These are phyloP conservation scores for Cheilosia soror DNA, from an alignment of 2,888 invertebrate genomes.

Conservation along the genomic window DNA sequence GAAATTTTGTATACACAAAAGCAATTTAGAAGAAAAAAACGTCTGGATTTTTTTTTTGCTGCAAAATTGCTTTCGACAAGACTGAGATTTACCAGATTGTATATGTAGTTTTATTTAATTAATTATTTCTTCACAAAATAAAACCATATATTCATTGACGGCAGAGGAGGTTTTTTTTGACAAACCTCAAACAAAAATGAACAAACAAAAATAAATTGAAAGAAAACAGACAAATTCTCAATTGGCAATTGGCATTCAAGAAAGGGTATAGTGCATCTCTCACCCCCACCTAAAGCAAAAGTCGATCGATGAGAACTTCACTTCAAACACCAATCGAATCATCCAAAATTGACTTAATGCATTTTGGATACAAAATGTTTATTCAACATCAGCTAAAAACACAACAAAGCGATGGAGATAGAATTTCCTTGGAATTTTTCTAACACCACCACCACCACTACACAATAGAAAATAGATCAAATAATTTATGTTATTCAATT, in stretches of 20 bases:
- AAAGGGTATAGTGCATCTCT: constrained; percentile 12
- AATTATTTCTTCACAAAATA: constrained; percentile 63
- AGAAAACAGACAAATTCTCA: constrained; percentile 48
- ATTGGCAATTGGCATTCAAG: constrained; percentile 50
- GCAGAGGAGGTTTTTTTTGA: constrained; percentile 16
- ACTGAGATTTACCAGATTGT: constrained; percentile 77
- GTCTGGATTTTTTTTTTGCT: constrained; percentile 62
- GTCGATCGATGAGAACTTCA: neutral
- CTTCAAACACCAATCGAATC: constrained; percentile 11
- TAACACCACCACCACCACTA: neutral
- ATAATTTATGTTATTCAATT: constrained; percentile 31
- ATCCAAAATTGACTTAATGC: constrained; percentile 2
- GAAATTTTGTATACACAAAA: constrained; percentile 64
- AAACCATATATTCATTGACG: constrained; percentile 60
- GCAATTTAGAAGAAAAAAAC: constrained; percentile 66
- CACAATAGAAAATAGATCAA: constrained; percentile 23
- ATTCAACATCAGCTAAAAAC: neutral
- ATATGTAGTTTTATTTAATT: constrained; percentile 71
- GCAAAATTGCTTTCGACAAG: constrained; percentile 76
- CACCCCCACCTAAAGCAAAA: constrained; percentile 12
- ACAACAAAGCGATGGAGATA: neutral
- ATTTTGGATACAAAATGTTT: neutral
- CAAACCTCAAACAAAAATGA: constrained; percentile 44
- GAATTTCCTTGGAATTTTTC: neutral
- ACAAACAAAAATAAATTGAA: constrained; percentile 52